phyloP scores from a whole-genome alignment of 1,140 invertebrate genomes.

The Tetramorium alpestre region DNA sequence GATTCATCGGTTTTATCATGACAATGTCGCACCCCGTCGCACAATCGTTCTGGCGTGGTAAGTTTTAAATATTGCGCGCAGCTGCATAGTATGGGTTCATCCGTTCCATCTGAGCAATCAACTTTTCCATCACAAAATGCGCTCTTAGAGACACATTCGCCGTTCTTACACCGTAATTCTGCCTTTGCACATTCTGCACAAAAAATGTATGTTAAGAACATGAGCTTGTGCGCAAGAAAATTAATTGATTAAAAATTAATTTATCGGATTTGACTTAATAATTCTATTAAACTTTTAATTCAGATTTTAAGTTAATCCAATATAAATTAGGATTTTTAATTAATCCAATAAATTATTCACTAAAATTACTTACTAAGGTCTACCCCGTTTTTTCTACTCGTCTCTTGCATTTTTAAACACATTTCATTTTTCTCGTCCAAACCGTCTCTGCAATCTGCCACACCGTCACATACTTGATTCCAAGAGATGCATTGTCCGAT shows the following conservation, averaged over 20 bases:
- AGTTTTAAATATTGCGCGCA: conserved; percentile 90
- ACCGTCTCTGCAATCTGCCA: conserved; percentile 89
- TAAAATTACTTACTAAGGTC: conserved; percentile 78
- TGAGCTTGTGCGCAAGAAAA: background rate
- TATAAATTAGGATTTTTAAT: background rate
- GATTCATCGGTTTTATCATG: conserved; percentile 92
- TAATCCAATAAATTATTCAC: background rate
- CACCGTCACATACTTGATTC: conserved; percentile 89
- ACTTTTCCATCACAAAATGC: conserved; percentile 88
- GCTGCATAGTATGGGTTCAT: conserved; percentile 89
- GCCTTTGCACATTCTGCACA: conserved; percentile 86
- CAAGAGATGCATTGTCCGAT: conserved; percentile 90
- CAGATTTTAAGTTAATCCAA: background rate
- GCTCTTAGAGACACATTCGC: conserved; percentile 89
- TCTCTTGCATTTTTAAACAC: conserved; percentile 81
- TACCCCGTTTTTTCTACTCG: conserved; percentile 73
- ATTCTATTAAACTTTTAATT: background rate
- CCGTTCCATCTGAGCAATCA: conserved; percentile 90
- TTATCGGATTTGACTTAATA: background rate
- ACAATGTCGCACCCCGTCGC: conserved; percentile 93
- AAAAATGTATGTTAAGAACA: background rate
- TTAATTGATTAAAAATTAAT: background rate
- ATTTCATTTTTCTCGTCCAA: conserved; percentile 87
- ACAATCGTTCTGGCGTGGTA: conserved; percentile 88
- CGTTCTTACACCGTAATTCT: conserved; percentile 89